Base-by-base conservation (phyloP, 2,113 vertebrate genomes). In the Gnathonemus echidnorhynchus region DNA sequence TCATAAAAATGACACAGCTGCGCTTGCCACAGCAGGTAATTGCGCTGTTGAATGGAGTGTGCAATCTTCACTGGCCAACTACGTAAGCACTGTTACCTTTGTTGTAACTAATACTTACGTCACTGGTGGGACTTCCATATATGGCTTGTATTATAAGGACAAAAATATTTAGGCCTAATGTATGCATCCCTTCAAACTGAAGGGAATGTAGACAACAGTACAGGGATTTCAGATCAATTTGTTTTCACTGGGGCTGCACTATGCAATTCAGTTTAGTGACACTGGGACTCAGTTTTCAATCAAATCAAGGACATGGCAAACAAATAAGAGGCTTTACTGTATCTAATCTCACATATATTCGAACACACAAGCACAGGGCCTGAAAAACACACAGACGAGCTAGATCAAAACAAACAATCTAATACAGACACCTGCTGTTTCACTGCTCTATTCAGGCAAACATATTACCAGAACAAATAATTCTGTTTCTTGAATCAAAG, bases 281-380 rank as follows among this genome's bases (percentile, higher is more conserved):
- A 92, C 94, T 96, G 96, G 95, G 95, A 96, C 95, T 95, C 94
- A 89, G 94, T 88, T 92, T 74, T 89, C 88, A 92, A 91, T 90
- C 90, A 95, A 95, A 96, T 96, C 95, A 94, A 95, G 95, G 95
- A 95, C 95, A 95, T 31, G 19, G 92, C 92, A 92, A 92, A 89
- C 94, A 93, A 93, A 94, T 96, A 96, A 96, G 96, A 95, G 92
- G 95, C 94, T 96, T 53, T 96, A 96, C 92, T 90, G 87, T 93
- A 94, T 95, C 93, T 96, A 96, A 96, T 96, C 96, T 95, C 93
- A 56, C 89, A 89, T 39, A 91, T 50, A 92, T 83, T 89, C 88
- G 31, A 70, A 56, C 80, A 89, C 62, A 90, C 84, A 70, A 80
- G 84, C 62, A 90, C 85, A 89, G 50, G 89, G 90, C 83, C 89